Base-by-base conservation (phyloP, 2,113 vertebrate species). In the Pao palembangensis region DNA sequence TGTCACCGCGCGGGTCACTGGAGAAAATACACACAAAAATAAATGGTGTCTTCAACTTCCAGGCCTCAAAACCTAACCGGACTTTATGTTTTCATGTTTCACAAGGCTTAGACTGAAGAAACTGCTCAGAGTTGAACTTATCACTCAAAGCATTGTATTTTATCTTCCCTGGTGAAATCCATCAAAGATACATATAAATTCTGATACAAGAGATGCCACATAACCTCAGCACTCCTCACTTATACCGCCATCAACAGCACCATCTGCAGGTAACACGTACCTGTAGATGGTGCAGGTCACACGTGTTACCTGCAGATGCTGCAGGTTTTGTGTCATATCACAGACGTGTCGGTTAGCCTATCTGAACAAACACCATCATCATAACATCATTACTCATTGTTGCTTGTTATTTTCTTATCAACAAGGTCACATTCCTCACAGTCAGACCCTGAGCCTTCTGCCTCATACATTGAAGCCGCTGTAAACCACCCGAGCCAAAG, bases 1-100 rank as follows among this genome's bases (percentile, higher is more conserved):
- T 52, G 90, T 60, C 21, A 88, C 76, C 58, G 94, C 87, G 41
- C 85, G 91, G 21, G 82, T 90, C 73, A 92, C 94, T 96, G 52
- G 77, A 67, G 14, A 14, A 12, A 38, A 71, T 13, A 72, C 6
- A 48, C 8, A 65, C 5, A 53, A 15, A 49, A 1, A 23, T 23
- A 23, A 19, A 19, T 1, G 13, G 15, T n/a, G 6, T 47, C 15
- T 47, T 47, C 5, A 6, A 3, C 25, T 28, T 28, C 5, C 25
- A 6, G 25, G 25, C 25, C 25, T 28, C 25, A 28, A 28, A 28
- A 4, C 25, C 25, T 38, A 1, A 38, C 34, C 34, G 34, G 34
- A 38, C 8, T 38, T 38, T 38, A 11, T 38, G 34, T 38, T 11
- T 1, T 38, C 34, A 12, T 38, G 10, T 38, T 38, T 38, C 12